A percentile compares a stretch with the other conserved stretches of the same genome.
These are phyloP conservation scores for Pedionomus torquatus DNA, from an alignment of 2,113 vertebrate species.

Conservation along the genomic window DNA sequence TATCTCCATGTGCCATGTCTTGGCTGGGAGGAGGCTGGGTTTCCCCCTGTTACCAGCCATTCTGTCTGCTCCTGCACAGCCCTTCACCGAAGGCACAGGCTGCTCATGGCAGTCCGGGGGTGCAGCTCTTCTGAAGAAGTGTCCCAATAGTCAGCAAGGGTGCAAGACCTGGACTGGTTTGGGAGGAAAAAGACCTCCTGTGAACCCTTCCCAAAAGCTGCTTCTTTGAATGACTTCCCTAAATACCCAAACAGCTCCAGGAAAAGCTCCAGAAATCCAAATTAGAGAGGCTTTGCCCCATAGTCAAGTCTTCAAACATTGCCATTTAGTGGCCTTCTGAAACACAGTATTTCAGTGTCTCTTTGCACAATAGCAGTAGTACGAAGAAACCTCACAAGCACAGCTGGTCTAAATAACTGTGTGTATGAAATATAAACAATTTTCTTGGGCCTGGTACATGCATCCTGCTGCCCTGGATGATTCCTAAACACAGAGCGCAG, in stretches of 20 bases:
- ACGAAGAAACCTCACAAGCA: background rate
- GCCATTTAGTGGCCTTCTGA: background rate
- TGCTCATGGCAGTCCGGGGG: background rate
- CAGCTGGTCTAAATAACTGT: background rate
- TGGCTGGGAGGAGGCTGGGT: background rate
- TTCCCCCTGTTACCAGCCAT: background rate
- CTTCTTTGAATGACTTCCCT: background rate
- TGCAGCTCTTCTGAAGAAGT: fast-evolving
- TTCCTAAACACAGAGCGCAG: conserved; percentile 15
- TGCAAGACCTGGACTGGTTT: background rate
- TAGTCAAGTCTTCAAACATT: background rate
- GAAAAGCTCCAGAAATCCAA: background rate
- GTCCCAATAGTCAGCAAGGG: background rate
- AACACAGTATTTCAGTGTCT: background rate
- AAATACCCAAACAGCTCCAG: background rate
- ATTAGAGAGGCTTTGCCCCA: background rate
- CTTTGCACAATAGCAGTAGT: conserved; percentile 4
- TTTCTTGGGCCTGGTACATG: background rate
- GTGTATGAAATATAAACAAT: background rate
- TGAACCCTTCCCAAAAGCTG: background rate
- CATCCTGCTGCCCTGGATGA: conserved; percentile 25
- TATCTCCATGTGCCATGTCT: conserved; percentile 3
- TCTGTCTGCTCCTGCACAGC: background rate
- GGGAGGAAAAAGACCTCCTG: background rate
- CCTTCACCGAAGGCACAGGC: fast-evolving